Base-by-base conservation (phyloP, 2,888 invertebrate genomes). In the Ernsta delagoae region DNA sequence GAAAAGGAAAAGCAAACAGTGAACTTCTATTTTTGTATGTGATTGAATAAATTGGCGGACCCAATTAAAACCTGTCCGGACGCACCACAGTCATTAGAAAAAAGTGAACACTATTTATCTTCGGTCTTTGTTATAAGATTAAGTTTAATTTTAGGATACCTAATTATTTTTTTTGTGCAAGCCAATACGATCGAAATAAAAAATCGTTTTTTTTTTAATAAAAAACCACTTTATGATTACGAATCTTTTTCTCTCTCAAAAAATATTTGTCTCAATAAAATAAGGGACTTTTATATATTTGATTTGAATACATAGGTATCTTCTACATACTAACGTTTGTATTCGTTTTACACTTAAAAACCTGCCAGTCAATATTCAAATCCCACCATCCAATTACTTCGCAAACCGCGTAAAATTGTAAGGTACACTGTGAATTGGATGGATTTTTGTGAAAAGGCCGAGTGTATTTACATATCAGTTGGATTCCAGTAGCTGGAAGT, bases 401-500 rank as follows among this genome's bases (percentile, higher is more conserved):
- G 5, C 61, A 50, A 61, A n/a, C 36, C 34, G 24, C 64, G 31
- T n/a, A 36, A 56, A 41, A n/a, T 56, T 64, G 43, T 45, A 16
- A 3, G 41, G 24, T 48, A 34, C 7, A 50, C n/a, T 50, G 4
- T 7, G n/a, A 63, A 53, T 39, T 53, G 43, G 56, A 34, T 64
- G 56, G 54, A 43, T 36, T 64, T 64, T 64, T 64, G 31, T 56
- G 56, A 45, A 64, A 39, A 54, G 24, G 34, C 9, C n/a, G 43
- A 43, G 56, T 64, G 45, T 45, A 64, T 56, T 64, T 64, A 64
- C 64, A 54, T 34, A 64, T 56, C 34, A 31, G 64, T 43, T 64
- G 54, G 56, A 45, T 43, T 41, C 43, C 50, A 36, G 50, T 62
- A 8, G 16, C 36, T 24, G 36, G 31, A 54, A 63, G 54, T 63